Percentiles rank a stretch among this genome's conserved stretches.
Evolutionary conservation across 2,888 invertebrate species (phyloP).

Genomic region (Clostera curtula): DNA sequence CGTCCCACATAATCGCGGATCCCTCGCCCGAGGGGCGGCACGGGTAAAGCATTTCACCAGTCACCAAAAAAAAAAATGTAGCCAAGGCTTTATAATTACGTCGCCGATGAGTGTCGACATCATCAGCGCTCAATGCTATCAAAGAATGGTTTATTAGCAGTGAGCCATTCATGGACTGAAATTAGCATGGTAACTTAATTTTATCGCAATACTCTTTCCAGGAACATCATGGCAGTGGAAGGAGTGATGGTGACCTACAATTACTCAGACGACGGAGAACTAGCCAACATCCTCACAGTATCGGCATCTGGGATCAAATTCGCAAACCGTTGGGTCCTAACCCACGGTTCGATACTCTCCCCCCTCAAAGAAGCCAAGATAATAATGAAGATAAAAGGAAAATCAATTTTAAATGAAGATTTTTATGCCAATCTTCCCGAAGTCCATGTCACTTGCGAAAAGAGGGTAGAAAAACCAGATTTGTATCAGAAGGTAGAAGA

Average conservation of each 20-base stretch:
- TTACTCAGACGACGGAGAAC: slow-evolving; percentile 52
- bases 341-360: slow-evolving; percentile 68
- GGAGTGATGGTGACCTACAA: slow-evolving; percentile 70
- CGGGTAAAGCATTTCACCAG: too few relatives aligned
- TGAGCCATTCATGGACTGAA: too few relatives aligned
- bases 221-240: slow-evolving; percentile 52
- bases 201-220: not conserved
- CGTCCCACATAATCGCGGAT: too few relatives aligned
- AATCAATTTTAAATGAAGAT: slow-evolving; percentile 54
- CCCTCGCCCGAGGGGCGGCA: too few relatives aligned
- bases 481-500: slow-evolving; percentile 47
- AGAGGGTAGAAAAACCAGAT: slow-evolving; percentile 30
- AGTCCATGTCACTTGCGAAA: slow-evolving; percentile 62
- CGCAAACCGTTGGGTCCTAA: slow-evolving; percentile 68
- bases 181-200: too few relatives aligned
- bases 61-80: too few relatives aligned
- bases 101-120: too few relatives aligned
- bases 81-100: too few relatives aligned
- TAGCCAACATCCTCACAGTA: slow-evolving; percentile 62
- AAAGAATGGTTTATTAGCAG: too few relatives aligned
- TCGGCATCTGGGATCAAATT: slow-evolving; percentile 71
- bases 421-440: slow-evolving; percentile 62
- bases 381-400: slow-evolving; percentile 50
- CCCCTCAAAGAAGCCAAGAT: slow-evolving; percentile 55
- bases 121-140: too few relatives aligned